Evolutionary conservation across 2,888 invertebrate species (phyloP), one percentile per base, ranked within the genome.

Genomic region (Zeuzera pyrina): DNA sequence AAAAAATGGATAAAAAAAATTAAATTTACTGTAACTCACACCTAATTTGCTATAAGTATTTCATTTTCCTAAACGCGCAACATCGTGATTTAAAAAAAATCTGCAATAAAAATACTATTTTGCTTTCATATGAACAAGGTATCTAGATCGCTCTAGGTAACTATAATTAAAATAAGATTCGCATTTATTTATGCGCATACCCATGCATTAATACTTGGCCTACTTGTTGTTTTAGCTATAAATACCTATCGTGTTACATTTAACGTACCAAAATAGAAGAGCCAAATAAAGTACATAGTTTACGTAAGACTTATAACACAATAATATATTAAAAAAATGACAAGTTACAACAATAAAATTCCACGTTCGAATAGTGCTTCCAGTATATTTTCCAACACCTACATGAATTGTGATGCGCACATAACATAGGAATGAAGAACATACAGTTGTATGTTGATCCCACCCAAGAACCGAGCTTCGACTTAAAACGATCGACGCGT

Each of bases 91-190:
- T n/a, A n/a, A n/a, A n/a, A n/a, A n/a, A n/a, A n/a, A n/a, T n/a
- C n/a, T n/a, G n/a, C n/a, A n/a, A n/a, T n/a, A n/a, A n/a, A n/a
- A n/a, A n/a, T n/a, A n/a, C n/a, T n/a, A n/a, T n/a, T n/a, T n/a
- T n/a, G n/a, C n/a, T n/a, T n/a, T n/a, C n/a, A n/a, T n/a, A n/a
- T n/a, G n/a, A n/a, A n/a, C n/a, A n/a, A n/a, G n/a, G n/a, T n/a
- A n/a, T n/a, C n/a, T n/a, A n/a, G n/a, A n/a, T n/a, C n/a, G n/a
- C 8, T 6, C 19, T 48, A 53, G 38, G 41, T 45, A 42, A 50
- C 62, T 71, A 71, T 71, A 67, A 69, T 69, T 71, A 69, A 64
- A 65, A 36, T 49, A 47, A 57, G 62, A 53, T 47, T 68, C 68
- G 58, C 58, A 64, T 67, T 60, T 63, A 64, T 59, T n/a, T n/a